Base-by-base conservation (phyloP, 2,113 vertebrate genomes). In the Pitta sordida region DNA sequence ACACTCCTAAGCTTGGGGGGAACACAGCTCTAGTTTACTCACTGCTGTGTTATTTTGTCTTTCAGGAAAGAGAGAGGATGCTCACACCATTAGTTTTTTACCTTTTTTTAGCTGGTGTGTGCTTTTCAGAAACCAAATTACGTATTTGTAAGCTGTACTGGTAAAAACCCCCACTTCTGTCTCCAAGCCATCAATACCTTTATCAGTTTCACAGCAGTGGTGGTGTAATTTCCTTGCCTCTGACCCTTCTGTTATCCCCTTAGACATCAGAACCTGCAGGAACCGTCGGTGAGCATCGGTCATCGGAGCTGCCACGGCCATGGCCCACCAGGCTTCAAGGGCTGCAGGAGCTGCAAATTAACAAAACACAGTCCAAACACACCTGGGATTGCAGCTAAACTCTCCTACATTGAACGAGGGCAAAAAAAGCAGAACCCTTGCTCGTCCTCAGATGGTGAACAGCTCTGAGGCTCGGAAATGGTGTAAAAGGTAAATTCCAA, bases 261-360 rank as follows among this genome's bases (percentile, higher is more conserved):
- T 98, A 22, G 96, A 96, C 99, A 99, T 99, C 88, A 99, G 94
- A 58, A 98, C 86, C 80, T 99, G 99, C 7, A 99, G 95, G 91
- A 99, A 99, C 21, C 98, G 97, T 9, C 98, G 98, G 52, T 99
- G 99, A 75, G 98, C 97, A 13, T 99, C 96, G 0, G 97, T 98
- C 97, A 99, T 98, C 59, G 84, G 74, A 29, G 91, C 94, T 6
- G 89, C 81, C 98, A 98, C 99, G 7, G 19, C 62, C 1, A 20
- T 30, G 15, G 4, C 65, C 44, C 69, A 65, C 84, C 51, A 62
- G 76, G n/a, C 37, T 77, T 19, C 59, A 24, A 32, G 29, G 4
- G 81, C 80, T 95, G 69, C 63, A 84, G 67, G 63, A 83, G 29
- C 51, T 10, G 1, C 37, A 63, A 53, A 59, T 29, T 14, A n/a